A percentile compares a stretch with the other conserved stretches of the same genome.
Conservation (phyloP, 1,140 invertebrate genomes). For the Heliconius congener region DNA sequence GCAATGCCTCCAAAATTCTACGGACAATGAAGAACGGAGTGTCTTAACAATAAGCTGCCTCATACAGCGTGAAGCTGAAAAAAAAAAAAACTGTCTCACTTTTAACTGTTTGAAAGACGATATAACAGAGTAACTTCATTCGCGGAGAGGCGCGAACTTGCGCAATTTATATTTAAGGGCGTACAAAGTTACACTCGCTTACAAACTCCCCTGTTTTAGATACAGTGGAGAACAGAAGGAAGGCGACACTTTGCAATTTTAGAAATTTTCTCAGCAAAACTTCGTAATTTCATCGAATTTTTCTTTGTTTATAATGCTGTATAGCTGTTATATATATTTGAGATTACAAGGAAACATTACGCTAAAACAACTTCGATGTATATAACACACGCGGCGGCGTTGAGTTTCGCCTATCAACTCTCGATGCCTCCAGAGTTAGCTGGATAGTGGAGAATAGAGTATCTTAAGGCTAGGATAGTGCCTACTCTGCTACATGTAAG, state of each 20-base stretch:
- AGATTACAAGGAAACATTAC: neutral
- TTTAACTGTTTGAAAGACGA: constrained; percentile 63
- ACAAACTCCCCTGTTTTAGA: constrained; percentile 56
- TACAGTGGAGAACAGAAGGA: constrained; percentile 54
- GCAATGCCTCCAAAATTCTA: too few relatives aligned
- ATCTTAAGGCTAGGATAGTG: too few relatives aligned
- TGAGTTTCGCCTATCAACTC: too few relatives aligned
- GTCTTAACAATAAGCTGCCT: too few relatives aligned
- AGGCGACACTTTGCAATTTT: constrained; percentile 71
- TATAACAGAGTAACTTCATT: constrained; percentile 62
- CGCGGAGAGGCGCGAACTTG: constrained; percentile 57
- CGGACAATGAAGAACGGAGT: too few relatives aligned
- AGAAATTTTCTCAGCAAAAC: constrained; percentile 67
- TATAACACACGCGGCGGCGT: neutral
- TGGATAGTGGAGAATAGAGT: too few relatives aligned
- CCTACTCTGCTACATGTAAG: too few relatives aligned
- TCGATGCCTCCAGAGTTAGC: too few relatives aligned
- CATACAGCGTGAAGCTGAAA: too few relatives aligned
- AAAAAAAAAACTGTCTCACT: constrained; percentile 13
- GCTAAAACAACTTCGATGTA: neutral
- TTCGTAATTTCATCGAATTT: constrained; percentile 69
- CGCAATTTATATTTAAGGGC: constrained; percentile 74
- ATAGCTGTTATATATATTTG: constrained; percentile 11
- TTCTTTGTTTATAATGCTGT: constrained; percentile 34
- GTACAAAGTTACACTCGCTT: constrained; percentile 64